A percentile compares a stretch with the other conserved stretches of the same genome.
These are phyloP conservation scores for Ectropis grisescens DNA, from an alignment of 1,140 invertebrate genomes.

Conservation along the genomic window DNA sequence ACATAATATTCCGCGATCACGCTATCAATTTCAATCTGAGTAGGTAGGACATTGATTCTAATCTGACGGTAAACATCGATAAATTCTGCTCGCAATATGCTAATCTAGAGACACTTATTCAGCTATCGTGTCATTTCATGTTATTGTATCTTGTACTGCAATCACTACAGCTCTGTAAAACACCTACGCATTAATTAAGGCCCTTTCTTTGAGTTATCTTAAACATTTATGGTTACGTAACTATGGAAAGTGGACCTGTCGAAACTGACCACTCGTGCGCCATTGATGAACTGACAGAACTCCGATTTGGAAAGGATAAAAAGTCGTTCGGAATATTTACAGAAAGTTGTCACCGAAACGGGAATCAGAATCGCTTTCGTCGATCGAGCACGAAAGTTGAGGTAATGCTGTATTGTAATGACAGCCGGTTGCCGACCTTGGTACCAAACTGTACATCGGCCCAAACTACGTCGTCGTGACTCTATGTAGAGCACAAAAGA, in stretches of 20 bases:
- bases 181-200: constrained; percentile 39
- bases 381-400: constrained; percentile 34
- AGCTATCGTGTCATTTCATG: too few relatives aligned
- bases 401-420: constrained; percentile 34
- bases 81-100: too few relatives aligned
- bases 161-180: constrained; percentile 11
- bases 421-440: constrained; percentile 48
- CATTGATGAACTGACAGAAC: constrained; percentile 47
- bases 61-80: too few relatives aligned
- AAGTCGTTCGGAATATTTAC: constrained; percentile 46
- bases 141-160: neutral
- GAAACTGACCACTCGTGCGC: constrained; percentile 19
- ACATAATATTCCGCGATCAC: too few relatives aligned
- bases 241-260: constrained; percentile 44
- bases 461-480: constrained; percentile 33
- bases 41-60: too few relatives aligned
- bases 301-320: constrained; percentile 51
- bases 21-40: too few relatives aligned
- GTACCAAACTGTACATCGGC: constrained; percentile 26
- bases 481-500: constrained; percentile 40
- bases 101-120: too few relatives aligned
- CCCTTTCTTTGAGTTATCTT: constrained; percentile 38
- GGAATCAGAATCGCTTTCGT: constrained; percentile 47
- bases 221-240: constrained; percentile 38
- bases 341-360: constrained; percentile 50